Evolutionary conservation across 2,888 invertebrate genomes (phyloP).

Genomic region (Psylliodes chrysocephalus): DNA sequence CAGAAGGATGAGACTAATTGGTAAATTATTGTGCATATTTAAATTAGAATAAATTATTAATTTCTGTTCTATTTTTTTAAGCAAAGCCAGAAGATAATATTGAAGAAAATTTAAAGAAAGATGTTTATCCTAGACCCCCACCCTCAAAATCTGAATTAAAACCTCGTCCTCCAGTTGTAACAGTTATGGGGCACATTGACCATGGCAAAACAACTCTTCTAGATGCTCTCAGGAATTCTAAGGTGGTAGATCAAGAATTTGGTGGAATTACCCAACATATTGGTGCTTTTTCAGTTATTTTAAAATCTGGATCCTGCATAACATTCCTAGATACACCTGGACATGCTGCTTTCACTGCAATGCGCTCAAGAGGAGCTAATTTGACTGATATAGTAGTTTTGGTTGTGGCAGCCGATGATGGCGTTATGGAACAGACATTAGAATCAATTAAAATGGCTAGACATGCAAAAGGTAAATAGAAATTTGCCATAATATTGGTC

Average conservation of each 20-base stretch:
- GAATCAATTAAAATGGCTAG: constrained; percentile 91
- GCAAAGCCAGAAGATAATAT: constrained; percentile 51
- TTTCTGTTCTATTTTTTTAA: constrained; percentile 4
- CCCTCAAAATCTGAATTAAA: constrained; percentile 73
- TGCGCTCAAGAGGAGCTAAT: constrained; percentile 93
- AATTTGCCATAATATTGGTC: not conserved
- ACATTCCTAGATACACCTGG: constrained; percentile 99
- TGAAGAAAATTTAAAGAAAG: constrained; percentile 50
- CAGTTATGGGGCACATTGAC: constrained; percentile 99
- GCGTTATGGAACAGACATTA: constrained; percentile 97
- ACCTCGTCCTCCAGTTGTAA: constrained; percentile 91
- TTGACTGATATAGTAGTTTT: constrained; percentile 94
- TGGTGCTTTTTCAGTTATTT: constrained; percentile 89
- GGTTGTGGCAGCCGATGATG: constrained; percentile 98
- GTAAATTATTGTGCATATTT: constrained; percentile 28
- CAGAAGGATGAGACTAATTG: constrained; percentile 59
- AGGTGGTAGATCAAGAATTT: constrained; percentile 91
- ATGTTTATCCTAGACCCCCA: constrained; percentile 73
- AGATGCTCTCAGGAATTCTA: constrained; percentile 86
- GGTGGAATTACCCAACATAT: constrained; percentile 99
- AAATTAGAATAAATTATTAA: not conserved
- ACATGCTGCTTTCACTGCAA: constrained; percentile 95
- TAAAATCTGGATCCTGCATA: constrained; percentile 76
- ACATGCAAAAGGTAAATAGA: constrained; percentile 73
- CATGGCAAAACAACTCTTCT: constrained; percentile 97